These are phyloP conservation scores for Centropristis striata DNA, from an alignment of 2,113 vertebrate genomes.

Conservation along the genomic window DNA sequence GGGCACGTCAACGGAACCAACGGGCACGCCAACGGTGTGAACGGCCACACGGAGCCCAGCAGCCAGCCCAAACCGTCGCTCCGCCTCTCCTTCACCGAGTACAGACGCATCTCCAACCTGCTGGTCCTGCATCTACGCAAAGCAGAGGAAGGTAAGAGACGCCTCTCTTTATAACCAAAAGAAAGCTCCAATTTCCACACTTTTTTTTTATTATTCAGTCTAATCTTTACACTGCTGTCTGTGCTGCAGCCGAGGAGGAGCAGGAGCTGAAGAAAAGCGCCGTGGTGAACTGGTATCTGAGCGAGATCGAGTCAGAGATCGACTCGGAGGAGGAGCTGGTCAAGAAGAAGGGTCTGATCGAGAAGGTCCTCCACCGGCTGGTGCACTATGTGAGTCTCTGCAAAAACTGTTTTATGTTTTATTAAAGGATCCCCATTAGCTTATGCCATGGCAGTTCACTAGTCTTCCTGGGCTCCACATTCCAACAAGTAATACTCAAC, in stretches of 20 bases:
- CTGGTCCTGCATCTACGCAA: slow-evolving; percentile 94
- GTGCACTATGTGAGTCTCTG: slow-evolving; percentile 91
- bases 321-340: slow-evolving; percentile 96
- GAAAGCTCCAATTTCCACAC: fast-evolving
- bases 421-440: no score
- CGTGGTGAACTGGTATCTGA: slow-evolving; percentile 98
- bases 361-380: slow-evolving; percentile 96
- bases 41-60: slow-evolving; percentile 80
- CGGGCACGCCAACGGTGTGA: slow-evolving; percentile 83
- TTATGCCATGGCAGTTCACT: no score
- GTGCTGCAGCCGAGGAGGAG: slow-evolving; percentile 90
- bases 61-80: slow-evolving; percentile 86
- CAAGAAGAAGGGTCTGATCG: slow-evolving; percentile 94
- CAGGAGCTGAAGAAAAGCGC: slow-evolving; percentile 91
- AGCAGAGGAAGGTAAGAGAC: slow-evolving; percentile 90
- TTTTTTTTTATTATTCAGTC: neutral
- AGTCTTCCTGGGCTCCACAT: no score
- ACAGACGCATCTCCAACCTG: slow-evolving; percentile 95
- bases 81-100: slow-evolving; percentile 93
- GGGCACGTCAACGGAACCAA: slow-evolving; percentile 75
- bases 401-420: no score
- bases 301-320: slow-evolving; percentile 97
- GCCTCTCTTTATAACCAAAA: neutral
- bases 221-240: neutral
- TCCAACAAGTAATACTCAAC: no score